These are phyloP conservation scores for Cladorhizidae sp. DNA, from an alignment of 37 sponge, comb jelly and placozoan species.

Conservation along the genomic window DNA sequence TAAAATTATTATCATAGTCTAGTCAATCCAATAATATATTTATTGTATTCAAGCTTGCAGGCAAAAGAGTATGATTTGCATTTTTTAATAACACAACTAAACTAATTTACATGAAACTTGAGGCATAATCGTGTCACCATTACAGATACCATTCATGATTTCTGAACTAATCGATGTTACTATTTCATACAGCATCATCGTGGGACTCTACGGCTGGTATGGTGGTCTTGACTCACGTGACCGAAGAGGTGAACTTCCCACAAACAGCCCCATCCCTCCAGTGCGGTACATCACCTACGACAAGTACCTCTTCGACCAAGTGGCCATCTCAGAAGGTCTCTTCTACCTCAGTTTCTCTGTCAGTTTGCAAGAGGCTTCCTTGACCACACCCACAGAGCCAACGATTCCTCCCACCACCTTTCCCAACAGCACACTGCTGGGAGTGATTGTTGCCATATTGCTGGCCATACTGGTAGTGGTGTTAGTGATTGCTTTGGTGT, in stretches of 20 bases:
- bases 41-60: neutral
- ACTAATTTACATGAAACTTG: too few species aligned
- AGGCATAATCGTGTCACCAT: too few species aligned
- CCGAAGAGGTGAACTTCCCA: neutral
- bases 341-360: neutral
- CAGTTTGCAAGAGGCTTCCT: neutral
- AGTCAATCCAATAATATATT: neutral
- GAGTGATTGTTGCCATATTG: neutral
- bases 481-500: slow-evolving; percentile 25
- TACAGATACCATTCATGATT: too few species aligned
- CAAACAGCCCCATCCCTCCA: neutral
- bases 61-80: neutral
- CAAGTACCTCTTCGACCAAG: neutral
- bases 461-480: slow-evolving; percentile 20
- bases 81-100: too few species aligned
- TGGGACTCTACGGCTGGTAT: slow-evolving; percentile 33
- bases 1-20: neutral
- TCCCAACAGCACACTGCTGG: neutral
- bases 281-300: slow-evolving; percentile 9
- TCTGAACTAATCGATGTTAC: too few species aligned
- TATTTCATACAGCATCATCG: slow-evolving; percentile 6
- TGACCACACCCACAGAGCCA: neutral
- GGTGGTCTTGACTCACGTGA: neutral
- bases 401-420: neutral
- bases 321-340: neutral